phyloP scores from a whole-genome alignment of 2,888 invertebrate genomes.

The Eristalis arbustorum region DNA sequence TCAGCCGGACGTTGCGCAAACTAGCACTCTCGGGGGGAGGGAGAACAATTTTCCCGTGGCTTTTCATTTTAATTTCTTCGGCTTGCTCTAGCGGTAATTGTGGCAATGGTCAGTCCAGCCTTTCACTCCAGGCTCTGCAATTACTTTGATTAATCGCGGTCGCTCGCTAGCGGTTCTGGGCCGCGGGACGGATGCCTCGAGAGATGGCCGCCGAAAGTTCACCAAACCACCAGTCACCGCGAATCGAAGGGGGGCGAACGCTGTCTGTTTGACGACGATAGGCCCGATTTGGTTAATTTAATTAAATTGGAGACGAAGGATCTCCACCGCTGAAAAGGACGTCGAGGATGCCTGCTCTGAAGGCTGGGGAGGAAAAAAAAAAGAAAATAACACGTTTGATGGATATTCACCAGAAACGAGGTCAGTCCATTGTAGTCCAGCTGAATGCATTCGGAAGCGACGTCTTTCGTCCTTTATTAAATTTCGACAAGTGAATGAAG shows the following conservation, averaged over 20 bases:
- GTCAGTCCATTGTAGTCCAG: constrained; percentile 59
- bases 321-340: neutral
- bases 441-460: constrained; percentile 34
- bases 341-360: neutral
- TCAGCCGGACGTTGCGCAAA: too few relatives aligned
- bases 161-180: neutral
- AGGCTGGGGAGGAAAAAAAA: neutral
- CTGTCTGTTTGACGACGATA: constrained; percentile 51
- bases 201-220: neutral
- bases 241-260: constrained; percentile 26
- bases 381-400: constrained; percentile 6
- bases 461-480: constrained; percentile 60
- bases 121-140: constrained; percentile 70
- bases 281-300: constrained; percentile 59
- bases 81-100: constrained; percentile 29
- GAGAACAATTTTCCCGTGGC: constrained; percentile 50
- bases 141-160: constrained; percentile 77
- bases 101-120: constrained; percentile 53
- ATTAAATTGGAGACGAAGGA: constrained; percentile 63
- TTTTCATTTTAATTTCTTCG: constrained; percentile 67
- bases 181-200: neutral
- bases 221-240: constrained; percentile 8
- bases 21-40: neutral
- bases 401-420: constrained; percentile 44
- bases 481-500: constrained; percentile 35